phyloP scores from a whole-genome alignment of 2,797 vertebrate species.

The Enteromius argenteus region DNA sequence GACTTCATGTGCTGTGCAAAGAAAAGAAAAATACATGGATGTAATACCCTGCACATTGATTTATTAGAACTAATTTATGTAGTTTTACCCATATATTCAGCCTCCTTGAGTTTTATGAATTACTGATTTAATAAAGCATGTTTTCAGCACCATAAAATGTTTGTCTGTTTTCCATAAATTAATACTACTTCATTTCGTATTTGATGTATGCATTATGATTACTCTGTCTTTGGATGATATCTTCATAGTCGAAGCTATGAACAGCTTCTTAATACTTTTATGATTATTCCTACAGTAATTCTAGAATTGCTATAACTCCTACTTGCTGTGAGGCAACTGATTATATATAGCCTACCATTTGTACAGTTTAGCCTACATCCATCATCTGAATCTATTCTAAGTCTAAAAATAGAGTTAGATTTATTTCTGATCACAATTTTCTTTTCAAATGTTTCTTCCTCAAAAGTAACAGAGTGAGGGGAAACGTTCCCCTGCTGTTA shows the following conservation, averaged over 20 bases:
- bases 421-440: not conserved
- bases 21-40: constrained; percentile 60
- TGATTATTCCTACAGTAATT: not conserved
- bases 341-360: not conserved
- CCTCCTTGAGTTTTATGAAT: constrained; percentile 90
- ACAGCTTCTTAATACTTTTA: not conserved
- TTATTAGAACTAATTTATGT: constrained; percentile 85
- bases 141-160: constrained; percentile 88
- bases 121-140: constrained; percentile 98
- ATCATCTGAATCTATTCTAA: not conserved
- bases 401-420: not conserved
- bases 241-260: not conserved
- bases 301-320: not conserved
- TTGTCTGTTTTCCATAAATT: constrained; percentile 19
- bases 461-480: not conserved
- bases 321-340: not conserved
- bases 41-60: constrained; percentile 80
- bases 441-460: not conserved
- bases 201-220: not conserved
- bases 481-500: not conserved
- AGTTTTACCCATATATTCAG: constrained; percentile 81
- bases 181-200: not conserved
- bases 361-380: not conserved
- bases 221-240: not conserved
- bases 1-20: constrained; percentile 78